phyloP scores from a whole-genome alignment of 2,888 invertebrate species.

The Trissonchulus sp. region DNA sequence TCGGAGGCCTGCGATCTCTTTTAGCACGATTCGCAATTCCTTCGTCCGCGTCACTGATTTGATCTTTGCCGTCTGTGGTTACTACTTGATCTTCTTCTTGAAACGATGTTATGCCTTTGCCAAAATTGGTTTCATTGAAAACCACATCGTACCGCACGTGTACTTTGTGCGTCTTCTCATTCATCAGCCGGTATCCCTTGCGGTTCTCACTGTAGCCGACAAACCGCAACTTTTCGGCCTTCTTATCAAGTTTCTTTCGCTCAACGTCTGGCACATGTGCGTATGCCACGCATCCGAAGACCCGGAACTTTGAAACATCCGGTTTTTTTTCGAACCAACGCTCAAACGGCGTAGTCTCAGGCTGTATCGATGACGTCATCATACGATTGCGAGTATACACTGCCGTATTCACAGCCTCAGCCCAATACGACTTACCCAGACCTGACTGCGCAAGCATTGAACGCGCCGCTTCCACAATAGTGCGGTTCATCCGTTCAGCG shows the following conservation, averaged over 20 bases:
- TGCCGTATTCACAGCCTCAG: conserved; percentile 43
- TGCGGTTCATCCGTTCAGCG: conserved; percentile 36
- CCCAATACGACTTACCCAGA: conserved; percentile 43
- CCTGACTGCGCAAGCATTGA: conserved; percentile 44
- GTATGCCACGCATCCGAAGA: conserved; percentile 33
- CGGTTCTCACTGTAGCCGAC: conserved; percentile 25
- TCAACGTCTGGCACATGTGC: conserved; percentile 34
- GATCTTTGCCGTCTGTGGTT: too few species aligned
- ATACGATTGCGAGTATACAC: conserved; percentile 41
- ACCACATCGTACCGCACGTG: conserved; percentile 24
- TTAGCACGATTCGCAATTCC: too few species aligned
- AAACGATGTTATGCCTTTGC: too few species aligned
- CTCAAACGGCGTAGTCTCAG: conserved; percentile 31
- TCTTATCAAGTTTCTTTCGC: not conserved
- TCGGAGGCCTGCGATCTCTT: not conserved
- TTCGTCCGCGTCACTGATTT: too few species aligned
- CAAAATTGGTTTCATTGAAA: conserved; percentile 29
- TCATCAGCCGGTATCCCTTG: conserved; percentile 31
- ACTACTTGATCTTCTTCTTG: too few species aligned
- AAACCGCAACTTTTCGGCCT: conserved; percentile 25
- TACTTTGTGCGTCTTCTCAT: not conserved
- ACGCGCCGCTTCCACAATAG: conserved; percentile 45
- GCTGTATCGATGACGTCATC: conserved; percentile 34
- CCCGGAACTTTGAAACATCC: conserved; percentile 26
- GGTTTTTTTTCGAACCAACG: conserved; percentile 30